These are phyloP conservation scores for Drosophila peninsularis DNA, from an alignment of 2,888 invertebrate species.

Conservation along the genomic window DNA sequence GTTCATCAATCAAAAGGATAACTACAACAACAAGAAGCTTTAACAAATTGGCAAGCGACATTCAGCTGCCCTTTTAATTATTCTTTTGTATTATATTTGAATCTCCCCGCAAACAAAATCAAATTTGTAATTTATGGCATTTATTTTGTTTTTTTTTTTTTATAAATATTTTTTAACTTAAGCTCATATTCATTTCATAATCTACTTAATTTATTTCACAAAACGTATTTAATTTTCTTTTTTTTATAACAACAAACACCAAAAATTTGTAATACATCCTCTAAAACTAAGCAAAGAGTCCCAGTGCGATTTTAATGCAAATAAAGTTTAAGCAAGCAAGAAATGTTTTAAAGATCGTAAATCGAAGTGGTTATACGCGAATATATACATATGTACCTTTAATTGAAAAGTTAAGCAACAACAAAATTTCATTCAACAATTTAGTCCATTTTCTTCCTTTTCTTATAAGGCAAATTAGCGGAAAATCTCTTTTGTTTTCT, in stretches of 20 bases:
- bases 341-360: conserved; percentile 42
- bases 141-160: conserved; percentile 43
- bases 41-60: conserved; percentile 49
- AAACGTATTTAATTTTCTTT: conserved; percentile 27
- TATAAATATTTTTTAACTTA: conserved; percentile 32
- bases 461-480: conserved; percentile 45
- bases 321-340: conserved; percentile 50
- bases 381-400: conserved; percentile 70
- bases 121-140: conserved; percentile 54
- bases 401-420: conserved; percentile 37
- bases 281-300: conserved; percentile 30
- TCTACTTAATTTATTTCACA: conserved; percentile 63
- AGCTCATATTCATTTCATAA: conserved; percentile 42
- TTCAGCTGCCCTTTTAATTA: conserved; percentile 38
- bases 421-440: conserved; percentile 43
- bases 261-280: conserved; percentile 11
- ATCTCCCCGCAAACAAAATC: conserved; percentile 48
- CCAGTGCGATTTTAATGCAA: conserved; percentile 59
- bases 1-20: conserved; percentile 39
- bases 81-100: conserved; percentile 59
- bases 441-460: conserved; percentile 53
- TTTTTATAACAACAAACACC: conserved; percentile 14
- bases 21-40: conserved; percentile 56
- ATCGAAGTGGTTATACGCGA: conserved; percentile 37
- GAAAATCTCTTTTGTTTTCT: conserved; percentile 29